phyloP scores from a whole-genome alignment of 2,113 vertebrate genomes.

The Mus pahari region DNA sequence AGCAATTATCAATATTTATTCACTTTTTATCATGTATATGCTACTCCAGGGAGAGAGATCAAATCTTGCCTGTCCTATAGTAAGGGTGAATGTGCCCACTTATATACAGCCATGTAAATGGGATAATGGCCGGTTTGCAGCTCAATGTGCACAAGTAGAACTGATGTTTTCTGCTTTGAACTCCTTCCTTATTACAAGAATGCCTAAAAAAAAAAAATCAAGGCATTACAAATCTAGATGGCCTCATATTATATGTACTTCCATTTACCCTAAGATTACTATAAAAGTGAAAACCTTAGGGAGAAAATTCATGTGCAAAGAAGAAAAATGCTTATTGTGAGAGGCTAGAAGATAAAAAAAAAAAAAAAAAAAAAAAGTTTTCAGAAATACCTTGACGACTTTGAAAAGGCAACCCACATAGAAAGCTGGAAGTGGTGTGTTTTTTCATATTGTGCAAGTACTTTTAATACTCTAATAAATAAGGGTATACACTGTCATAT shows the following conservation, averaged over 20 bases:
- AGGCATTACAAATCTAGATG: slow-evolving; percentile 54
- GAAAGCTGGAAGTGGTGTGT: slow-evolving; percentile 19
- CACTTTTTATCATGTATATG: slow-evolving; percentile 43
- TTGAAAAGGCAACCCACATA: slow-evolving; percentile 20
- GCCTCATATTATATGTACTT: slow-evolving; percentile 45
- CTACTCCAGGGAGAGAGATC: background rate
- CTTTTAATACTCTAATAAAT: slow-evolving; percentile 34
- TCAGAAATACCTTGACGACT: background rate
- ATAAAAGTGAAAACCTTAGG: slow-evolving; percentile 38
- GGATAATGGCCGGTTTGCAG: background rate
- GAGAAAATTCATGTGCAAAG: slow-evolving; percentile 60
- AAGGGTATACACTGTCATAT: slow-evolving; percentile 38
- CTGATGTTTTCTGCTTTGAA: slow-evolving; percentile 53
- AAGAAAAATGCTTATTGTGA: slow-evolving; percentile 53
- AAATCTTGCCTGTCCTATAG: slow-evolving; percentile 4
- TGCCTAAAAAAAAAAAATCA: slow-evolving; percentile 26
- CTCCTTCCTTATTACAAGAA: slow-evolving; percentile 53
- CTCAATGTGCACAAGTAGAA: background rate
- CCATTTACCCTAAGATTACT: slow-evolving; percentile 59
- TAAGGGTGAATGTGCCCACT: background rate
- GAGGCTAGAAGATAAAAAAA: slow-evolving; percentile 48
- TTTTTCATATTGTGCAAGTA: slow-evolving; percentile 32
- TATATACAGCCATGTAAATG: slow-evolving; percentile 1
- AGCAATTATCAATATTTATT: slow-evolving; percentile 21
- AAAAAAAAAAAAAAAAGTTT: slow-evolving; percentile 34